Evolutionary conservation across 2,888 invertebrate genomes (phyloP), one percentile per base, ranked within the genome.

Genomic region (Argyresthia goedartella): DNA sequence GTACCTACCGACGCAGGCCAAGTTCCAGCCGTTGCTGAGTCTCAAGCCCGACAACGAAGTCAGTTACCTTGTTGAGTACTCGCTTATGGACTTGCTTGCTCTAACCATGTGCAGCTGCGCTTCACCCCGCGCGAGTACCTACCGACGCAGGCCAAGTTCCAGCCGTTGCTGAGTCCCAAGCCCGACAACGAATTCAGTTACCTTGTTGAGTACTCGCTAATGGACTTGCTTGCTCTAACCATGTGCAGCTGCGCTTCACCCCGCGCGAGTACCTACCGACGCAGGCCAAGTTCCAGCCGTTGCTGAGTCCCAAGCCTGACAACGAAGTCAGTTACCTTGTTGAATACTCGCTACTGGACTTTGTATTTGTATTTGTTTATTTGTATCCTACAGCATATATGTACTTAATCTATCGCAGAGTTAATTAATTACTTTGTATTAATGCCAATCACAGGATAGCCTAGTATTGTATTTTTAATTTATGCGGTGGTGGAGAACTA

Each of bases 241-340:
- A n/a, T n/a, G n/a, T n/a, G 69, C 77, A 76, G 54, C 68, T 90
- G 60, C 86, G 89, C 71, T 81, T 77, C 52, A 88, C 87, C 62
- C 87, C 93, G 58, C 89, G 90, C 71, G 92, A 93, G 86, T 91
- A 91, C 65, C 87, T 93, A 66, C 86, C 88, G 52, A 75, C 92
- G 59, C 92, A 93, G 76, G 79, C 86, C 59, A 93, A 93, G 87
- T 92, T 90, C 74, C 91, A 91, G 74, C 92, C 93, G 43, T 84
- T 88, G 56, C 80, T 93, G 64, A 86, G 90, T 64, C 77, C 93
- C 73, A 91, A 92, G 52, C 79, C 74, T 56, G 88, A 89, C 56
- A 88, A 89, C 51, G 89, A 90, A 87, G 92, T 92, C 64, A 76
- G 76, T 44, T 1, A 9, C 16, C 2, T 6, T 25, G 25, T 25